Conservation (phyloP, 2,888 invertebrate genomes). For the Drosophila anomelani region DNA sequence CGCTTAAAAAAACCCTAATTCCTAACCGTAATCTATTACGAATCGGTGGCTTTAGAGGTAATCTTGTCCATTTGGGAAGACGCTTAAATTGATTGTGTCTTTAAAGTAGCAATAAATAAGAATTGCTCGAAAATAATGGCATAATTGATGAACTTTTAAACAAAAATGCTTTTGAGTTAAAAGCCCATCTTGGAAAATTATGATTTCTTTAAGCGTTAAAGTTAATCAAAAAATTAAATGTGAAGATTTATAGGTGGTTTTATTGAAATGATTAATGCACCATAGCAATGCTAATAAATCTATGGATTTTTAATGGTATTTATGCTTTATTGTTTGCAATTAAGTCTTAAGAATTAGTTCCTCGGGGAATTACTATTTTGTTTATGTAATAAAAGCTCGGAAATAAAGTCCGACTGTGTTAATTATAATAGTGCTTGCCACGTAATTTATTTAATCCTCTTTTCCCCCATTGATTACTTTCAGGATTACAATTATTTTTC, state of each 20-base stretch:
- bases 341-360: background rate
- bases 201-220: background rate
- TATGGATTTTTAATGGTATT: background rate
- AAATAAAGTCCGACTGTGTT: constrained; percentile 7
- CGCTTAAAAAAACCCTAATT: constrained; percentile 5
- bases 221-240: background rate
- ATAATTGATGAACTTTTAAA: background rate
- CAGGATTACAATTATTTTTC: constrained; percentile 27
- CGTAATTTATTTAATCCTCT: constrained; percentile 32
- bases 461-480: constrained; percentile 16
- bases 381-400: constrained; percentile 3
- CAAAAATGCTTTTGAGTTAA: background rate
- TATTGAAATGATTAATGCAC: background rate
- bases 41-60: constrained; percentile 5
- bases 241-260: background rate
- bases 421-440: constrained; percentile 27
- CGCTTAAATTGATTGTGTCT: constrained; percentile 1
- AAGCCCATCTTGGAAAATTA: background rate
- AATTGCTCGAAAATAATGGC: constrained; percentile 5
- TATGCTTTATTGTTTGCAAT: background rate
- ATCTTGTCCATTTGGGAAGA: background rate
- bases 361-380: background rate
- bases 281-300: background rate
- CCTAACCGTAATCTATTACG: background rate
- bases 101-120: constrained; percentile 9